Evolutionary conservation across 1,140 invertebrate species (phyloP), one percentile per base, ranked within the genome.

Genomic region (Asbolus verrucosus): DNA sequence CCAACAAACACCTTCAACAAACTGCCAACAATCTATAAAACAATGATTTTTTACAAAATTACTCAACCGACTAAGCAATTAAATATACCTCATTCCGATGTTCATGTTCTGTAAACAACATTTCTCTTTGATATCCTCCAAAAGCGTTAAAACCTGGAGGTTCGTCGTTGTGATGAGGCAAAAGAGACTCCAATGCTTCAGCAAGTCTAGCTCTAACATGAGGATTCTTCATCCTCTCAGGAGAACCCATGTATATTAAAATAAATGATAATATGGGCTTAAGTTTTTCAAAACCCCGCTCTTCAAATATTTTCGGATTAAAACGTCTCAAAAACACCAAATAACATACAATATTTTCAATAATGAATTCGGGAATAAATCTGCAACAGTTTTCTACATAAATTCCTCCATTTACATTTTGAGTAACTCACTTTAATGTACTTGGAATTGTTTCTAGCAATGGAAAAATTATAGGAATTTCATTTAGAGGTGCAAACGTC

Each of bases 1-100:
- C 93, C 93, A 27, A 98, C 96, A 82, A 98, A 98, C 1, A 98
- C 95, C 78, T 95, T 88, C 14, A 97, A 81, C 43, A 98, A 83
- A 78, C 89, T 91, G 50, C 85, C 82, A 11, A 93, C 87, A 71
- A 96, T 86, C 83, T 92, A 74, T 69, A 82, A 71, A 73, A 39
- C 65, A 73, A 63, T 59, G n/a, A 62, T 61, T 27, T 33, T 31
- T 33, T 61, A 4, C 24, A 61, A n/a, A n/a, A n/a, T n/a, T n/a
- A n/a, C n/a, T 30, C 14, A 24, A 59, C 21, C 4, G 8, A 9
- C 46, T 6, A 36, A 63, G 6, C 11, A 18, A 5, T 54, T 31
- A 2, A 18, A 30, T 1, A 16, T 65, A 75, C 73, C 50, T 76
- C 36, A 70, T 31, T 21, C 5, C 65, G 66, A 81, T 93, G 87